Evolutionary conservation across 2,888 invertebrate genomes (phyloP).

Genomic region (Salpingus planirostris): DNA sequence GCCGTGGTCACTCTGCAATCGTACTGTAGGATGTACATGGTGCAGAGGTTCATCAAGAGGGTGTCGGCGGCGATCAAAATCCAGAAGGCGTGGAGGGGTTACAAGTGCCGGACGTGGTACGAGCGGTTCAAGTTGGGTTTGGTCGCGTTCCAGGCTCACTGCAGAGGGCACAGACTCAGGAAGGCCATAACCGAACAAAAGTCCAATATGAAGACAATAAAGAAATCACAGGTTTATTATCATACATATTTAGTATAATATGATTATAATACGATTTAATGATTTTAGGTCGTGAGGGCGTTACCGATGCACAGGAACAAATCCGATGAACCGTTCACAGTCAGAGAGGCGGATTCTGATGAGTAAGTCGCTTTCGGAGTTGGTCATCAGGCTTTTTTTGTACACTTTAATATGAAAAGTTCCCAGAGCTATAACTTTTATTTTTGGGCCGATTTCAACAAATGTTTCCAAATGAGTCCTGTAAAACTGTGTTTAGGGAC

Average conservation of each 20-base stretch:
- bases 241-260: too few relatives aligned
- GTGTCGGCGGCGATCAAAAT: slow-evolving; percentile 56
- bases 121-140: slow-evolving; percentile 51
- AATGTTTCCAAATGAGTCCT: too few relatives aligned
- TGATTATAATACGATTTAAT: too few relatives aligned
- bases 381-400: slow-evolving; percentile 7
- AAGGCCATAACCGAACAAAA: slow-evolving; percentile 44
- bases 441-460: too few relatives aligned
- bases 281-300: neutral
- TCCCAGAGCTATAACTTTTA: too few relatives aligned
- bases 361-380: slow-evolving; percentile 32
- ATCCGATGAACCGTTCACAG: too few relatives aligned
- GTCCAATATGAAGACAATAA: neutral
- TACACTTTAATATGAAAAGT: too few relatives aligned
- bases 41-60: slow-evolving; percentile 47
- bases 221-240: slow-evolving; percentile 1
- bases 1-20: slow-evolving; percentile 73
- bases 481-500: too few relatives aligned
- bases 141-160: slow-evolving; percentile 61
- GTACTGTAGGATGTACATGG: slow-evolving; percentile 56
- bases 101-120: slow-evolving; percentile 58
- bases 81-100: slow-evolving; percentile 72
- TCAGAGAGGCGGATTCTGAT: slow-evolving; percentile 42
- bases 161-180: slow-evolving; percentile 58
- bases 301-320: too few relatives aligned